Conservation (phyloP, 2,888 invertebrate species). For the Trisateles emortualis region DNA sequence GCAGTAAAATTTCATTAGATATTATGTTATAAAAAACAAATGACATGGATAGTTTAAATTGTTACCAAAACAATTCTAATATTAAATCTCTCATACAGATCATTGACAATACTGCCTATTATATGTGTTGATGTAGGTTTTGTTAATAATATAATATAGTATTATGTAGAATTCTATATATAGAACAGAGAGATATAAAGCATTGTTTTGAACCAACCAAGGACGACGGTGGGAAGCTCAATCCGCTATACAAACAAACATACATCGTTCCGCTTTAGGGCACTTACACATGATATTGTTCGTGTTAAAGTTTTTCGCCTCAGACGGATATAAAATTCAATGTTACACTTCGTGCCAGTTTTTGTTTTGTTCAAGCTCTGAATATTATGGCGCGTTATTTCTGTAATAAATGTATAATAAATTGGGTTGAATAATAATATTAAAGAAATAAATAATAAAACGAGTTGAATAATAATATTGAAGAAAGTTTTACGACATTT, state of each 20-base stretch:
- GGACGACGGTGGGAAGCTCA: slow-evolving; percentile 67
- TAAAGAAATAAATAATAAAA: too few species aligned
- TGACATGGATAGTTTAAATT: too few species aligned
- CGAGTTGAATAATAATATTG: too few species aligned
- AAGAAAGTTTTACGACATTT: too few species aligned
- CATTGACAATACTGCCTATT: too few species aligned
- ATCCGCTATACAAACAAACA: slow-evolving; percentile 74
- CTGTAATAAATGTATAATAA: slow-evolving; percentile 23
- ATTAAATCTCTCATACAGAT: too few species aligned
- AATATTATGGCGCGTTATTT: slow-evolving; percentile 34
- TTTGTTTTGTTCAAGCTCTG: slow-evolving; percentile 34
- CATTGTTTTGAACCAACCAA: slow-evolving; percentile 65
- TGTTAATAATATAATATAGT: not conserved
- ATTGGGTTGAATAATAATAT: slow-evolving; percentile 6
- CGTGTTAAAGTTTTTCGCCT: slow-evolving; percentile 38
- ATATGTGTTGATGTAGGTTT: too few species aligned
- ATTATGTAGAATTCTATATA: not conserved
- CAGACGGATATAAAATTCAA: slow-evolving; percentile 38
- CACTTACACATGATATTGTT: slow-evolving; percentile 53
- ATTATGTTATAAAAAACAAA: too few species aligned
- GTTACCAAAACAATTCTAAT: too few species aligned
- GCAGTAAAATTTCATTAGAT: too few species aligned
- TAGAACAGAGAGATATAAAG: slow-evolving; percentile 40
- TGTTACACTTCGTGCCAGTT: slow-evolving; percentile 38
- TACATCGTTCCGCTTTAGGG: slow-evolving; percentile 55